These are phyloP conservation scores for Pseudopleuronectes americanus DNA, from an alignment of 2,797 vertebrate species.

Conservation along the genomic window DNA sequence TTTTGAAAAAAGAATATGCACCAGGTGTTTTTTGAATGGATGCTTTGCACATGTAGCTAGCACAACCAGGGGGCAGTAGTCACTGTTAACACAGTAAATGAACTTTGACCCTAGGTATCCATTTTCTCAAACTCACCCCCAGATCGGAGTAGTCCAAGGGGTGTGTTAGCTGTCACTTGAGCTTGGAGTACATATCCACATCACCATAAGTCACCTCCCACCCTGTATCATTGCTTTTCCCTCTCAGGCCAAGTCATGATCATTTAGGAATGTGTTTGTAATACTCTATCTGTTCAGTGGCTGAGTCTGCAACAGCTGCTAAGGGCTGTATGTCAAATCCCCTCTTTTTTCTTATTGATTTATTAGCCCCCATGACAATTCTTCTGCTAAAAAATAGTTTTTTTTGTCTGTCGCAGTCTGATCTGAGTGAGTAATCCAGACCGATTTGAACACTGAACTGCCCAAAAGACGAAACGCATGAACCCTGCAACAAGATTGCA, in stretches of 20 bases:
- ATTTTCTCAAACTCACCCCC: conserved; percentile 70
- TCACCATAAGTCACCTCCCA: background rate
- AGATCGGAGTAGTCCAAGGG: conserved; percentile 3
- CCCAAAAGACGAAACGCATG: background rate
- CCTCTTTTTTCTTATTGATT: background rate
- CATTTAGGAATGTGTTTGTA: background rate
- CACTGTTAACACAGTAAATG: conserved; percentile 62
- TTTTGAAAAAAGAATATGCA: background rate
- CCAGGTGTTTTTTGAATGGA: background rate
- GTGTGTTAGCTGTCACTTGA: background rate
- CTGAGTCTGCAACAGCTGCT: background rate
- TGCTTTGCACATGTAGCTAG: conserved; percentile 53
- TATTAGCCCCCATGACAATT: background rate
- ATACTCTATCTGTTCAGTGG: conserved; percentile 3
- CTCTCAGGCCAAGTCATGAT: background rate
- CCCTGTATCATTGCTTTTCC: background rate
- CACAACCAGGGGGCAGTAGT: conserved; percentile 38
- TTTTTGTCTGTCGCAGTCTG: background rate
- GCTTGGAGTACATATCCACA: background rate
- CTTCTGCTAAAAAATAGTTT: background rate
- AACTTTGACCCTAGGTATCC: conserved; percentile 80
- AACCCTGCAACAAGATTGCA: conserved; percentile 16
- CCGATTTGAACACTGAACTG: background rate
- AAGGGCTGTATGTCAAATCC: background rate
- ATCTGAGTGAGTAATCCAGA: background rate